Evolutionary conservation across 2,888 invertebrate species (phyloP), one percentile per base, ranked within the genome.

Genomic region (Ophion costatus): DNA sequence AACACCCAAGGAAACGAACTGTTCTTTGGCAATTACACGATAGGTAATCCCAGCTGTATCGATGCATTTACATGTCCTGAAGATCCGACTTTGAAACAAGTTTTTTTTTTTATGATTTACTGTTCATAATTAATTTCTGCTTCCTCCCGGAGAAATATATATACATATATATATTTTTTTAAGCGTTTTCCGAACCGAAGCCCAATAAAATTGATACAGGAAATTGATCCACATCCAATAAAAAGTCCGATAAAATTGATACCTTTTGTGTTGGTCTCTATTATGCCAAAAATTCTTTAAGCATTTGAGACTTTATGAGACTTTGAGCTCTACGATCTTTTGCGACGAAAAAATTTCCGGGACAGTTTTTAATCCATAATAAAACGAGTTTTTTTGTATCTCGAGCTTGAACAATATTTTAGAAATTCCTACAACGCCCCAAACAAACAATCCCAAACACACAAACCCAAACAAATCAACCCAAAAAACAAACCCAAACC

Each of bases 1-100:
- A 20, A 51, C 22, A 22, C 38, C 71, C 64, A 45, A 80, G 83
- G 76, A 66, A 71, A 76, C 59, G 24, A 84, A 84, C 80, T 66
- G 80, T 69, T 84, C 42, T 22, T 22, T 61, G 63, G 73, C 78
- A 42, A 80, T 74, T 74, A 64, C 64, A 64, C 67, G 76, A 38
- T 57, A 64, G 29, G 1, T 10, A 17, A 17, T 11, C 14, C 42
- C 45, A 66, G 67, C 24, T 73, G 22, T 56, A 64, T 45, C 11
- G 10, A 42, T n/a, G 70, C 20, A n/a, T 56, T 22, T 70, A 42
- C 22, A 22, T 14, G 33, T 24, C n/a, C 4, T 14, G 77, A 42
- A 59, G 79, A 75, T 70, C 80, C 51, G 64, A 57, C 57, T 57
- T 56, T 63, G 20, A 20, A 10, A 33, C 3, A 14, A 57, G 29